These are phyloP conservation scores for Xylota sylvarum DNA, from an alignment of 2,888 invertebrate species.

Conservation along the genomic window DNA sequence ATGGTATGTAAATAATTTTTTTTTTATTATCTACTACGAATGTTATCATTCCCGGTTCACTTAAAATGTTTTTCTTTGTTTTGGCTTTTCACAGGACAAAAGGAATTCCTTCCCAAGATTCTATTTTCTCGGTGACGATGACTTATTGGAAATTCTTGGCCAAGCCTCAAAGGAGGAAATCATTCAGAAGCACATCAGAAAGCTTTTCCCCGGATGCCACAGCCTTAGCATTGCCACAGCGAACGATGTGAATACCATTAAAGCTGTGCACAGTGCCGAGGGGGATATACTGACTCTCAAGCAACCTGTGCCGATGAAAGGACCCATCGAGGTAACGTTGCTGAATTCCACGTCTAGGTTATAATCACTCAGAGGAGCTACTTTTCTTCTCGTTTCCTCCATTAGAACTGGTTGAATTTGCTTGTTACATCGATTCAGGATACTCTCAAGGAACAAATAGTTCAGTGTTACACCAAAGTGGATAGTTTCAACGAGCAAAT, in stretches of 20 bases:
- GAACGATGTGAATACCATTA: conserved; percentile 81
- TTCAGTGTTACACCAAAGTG: conserved; percentile 85
- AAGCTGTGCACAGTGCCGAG: conserved; percentile 86
- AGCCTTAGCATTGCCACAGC: conserved; percentile 89
- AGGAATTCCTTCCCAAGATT: conserved; percentile 97
- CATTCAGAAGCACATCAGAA: conserved; percentile 97
- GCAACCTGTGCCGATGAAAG: conserved; percentile 82
- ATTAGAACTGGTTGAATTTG: conserved; percentile 85
- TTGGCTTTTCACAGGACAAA: conserved; percentile 90
- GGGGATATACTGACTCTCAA: conserved; percentile 82
- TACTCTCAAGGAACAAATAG: conserved; percentile 90
- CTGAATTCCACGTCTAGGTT: conserved; percentile 9
- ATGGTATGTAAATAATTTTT: conserved; percentile 87
- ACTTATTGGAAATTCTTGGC: conserved; percentile 97
- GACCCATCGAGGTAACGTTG: conserved; percentile 82
- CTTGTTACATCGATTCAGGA: conserved; percentile 93
- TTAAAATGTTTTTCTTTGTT: conserved; percentile 37
- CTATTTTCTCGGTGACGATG: conserved; percentile 99
- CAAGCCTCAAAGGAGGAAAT: conserved; percentile 95
- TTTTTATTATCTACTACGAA: conserved; percentile 25
- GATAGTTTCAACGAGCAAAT: conserved; percentile 85
- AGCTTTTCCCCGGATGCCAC: conserved; percentile 96
- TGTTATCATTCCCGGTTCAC: conserved; percentile 29
- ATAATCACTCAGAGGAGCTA: conserved; percentile 27
- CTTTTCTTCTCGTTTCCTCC: not conserved